Conservation (phyloP, 2,797 vertebrate species). For the Hemitrygon akajei region DNA sequence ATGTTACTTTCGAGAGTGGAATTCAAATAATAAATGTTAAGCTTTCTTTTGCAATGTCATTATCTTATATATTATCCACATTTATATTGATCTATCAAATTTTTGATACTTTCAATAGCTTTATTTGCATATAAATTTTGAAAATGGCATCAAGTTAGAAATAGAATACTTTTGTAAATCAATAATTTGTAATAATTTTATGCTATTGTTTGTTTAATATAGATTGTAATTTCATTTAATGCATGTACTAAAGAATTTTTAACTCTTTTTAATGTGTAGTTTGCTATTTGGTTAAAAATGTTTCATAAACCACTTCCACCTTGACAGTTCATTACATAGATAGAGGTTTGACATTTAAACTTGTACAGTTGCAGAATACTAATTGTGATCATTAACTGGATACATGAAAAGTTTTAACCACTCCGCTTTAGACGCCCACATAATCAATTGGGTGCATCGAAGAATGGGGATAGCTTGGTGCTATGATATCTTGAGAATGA, state of each 20-base stretch:
- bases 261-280: not conserved
- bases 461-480: conserved; percentile 19
- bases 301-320: conserved; percentile 29
- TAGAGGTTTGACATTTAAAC: conserved; percentile 35
- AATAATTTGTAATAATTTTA: not conserved
- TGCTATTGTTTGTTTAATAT: not conserved
- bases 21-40: conserved; percentile 7
- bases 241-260: not conserved
- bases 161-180: not conserved
- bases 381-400: conserved; percentile 36
- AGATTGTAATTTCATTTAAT: not conserved
- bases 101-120: not conserved
- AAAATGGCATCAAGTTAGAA: not conserved
- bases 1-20: not conserved
- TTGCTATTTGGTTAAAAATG: conserved; percentile 30
- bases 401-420: conserved; percentile 31
- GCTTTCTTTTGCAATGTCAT: not conserved
- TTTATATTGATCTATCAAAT: not conserved
- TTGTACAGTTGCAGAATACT: conserved; percentile 17
- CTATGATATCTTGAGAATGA: not conserved
- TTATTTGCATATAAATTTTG: not conserved
- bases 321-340: conserved; percentile 14
- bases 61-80: not conserved
- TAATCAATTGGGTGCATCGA: conserved; percentile 33
- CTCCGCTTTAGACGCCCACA: conserved; percentile 19